These are phyloP conservation scores for Drosophila mettleri DNA, from an alignment of 2,888 invertebrate genomes.

Conservation along the genomic window DNA sequence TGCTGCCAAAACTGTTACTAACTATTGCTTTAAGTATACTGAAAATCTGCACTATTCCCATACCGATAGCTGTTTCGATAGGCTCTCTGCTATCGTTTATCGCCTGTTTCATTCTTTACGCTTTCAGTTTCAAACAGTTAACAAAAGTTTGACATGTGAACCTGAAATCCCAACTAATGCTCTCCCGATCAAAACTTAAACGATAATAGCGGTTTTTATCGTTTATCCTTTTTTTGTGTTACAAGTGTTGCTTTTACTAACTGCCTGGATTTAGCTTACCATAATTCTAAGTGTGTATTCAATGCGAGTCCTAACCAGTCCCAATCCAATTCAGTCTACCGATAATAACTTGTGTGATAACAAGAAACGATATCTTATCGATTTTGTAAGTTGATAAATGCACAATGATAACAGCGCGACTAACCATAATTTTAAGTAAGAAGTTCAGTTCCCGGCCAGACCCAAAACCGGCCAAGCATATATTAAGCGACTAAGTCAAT, in stretches of 20 bases:
- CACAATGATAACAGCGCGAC: not conserved
- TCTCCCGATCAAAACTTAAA: not conserved
- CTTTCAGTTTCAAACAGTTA: not conserved
- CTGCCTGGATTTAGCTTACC: not conserved
- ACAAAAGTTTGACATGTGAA: not conserved
- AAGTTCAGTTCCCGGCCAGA: not conserved
- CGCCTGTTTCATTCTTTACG: not conserved
- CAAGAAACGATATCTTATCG: constrained; percentile 3
- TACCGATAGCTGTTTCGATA: not conserved
- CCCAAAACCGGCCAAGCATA: not conserved
- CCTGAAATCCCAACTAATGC: not conserved
- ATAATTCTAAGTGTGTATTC: not conserved
- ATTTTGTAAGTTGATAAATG: not conserved
- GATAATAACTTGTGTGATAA: not conserved
- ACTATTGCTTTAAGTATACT: not conserved
- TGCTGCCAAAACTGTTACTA: not conserved
- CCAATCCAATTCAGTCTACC: not conserved
- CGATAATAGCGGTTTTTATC: not conserved
- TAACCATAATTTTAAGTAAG: not conserved
- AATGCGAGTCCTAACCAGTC: not conserved
- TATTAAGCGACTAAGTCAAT: not conserved
- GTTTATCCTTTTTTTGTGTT: not conserved
- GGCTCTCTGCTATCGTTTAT: not conserved
- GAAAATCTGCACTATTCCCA: not conserved
- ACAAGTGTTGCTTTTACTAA: not conserved